phyloP scores from a whole-genome alignment of 2,113 vertebrate genomes.

The Oreotrochilus melanogaster region DNA sequence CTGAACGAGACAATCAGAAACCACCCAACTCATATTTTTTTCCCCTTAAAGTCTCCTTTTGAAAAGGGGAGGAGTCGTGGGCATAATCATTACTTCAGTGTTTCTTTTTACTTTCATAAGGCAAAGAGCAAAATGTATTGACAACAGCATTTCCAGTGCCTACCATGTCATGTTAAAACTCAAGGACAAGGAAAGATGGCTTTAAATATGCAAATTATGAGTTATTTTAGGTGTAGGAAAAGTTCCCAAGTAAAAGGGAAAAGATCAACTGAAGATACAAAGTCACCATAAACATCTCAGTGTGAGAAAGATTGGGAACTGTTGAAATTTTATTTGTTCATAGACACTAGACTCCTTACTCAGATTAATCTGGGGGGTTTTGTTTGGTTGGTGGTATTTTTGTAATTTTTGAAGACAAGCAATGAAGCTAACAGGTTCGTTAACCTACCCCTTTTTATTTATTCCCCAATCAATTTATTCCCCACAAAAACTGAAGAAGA shows the following conservation, averaged over 20 bases:
- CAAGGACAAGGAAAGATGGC: not conserved
- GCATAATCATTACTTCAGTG: not conserved
- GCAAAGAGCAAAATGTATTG: not conserved
- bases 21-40: not conserved
- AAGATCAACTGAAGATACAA: not conserved
- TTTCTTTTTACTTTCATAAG: not conserved
- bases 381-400: not conserved
- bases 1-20: not conserved
- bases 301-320: not conserved
- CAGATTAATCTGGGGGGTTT: not conserved
- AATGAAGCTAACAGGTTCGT: not conserved
- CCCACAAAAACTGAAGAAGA: not conserved
- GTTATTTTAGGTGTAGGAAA: not conserved
- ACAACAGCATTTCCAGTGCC: not conserved
- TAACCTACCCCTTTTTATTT: not conserved
- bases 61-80: not conserved
- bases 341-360: not conserved
- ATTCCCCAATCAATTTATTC: not conserved
- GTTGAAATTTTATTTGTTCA: not conserved
- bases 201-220: not conserved
- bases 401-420: not conserved
- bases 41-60: not conserved
- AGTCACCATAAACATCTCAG: not conserved
- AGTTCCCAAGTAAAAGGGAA: not conserved
- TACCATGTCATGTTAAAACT: not conserved